Conservation (phyloP, 2,113 vertebrate species). For the Hemichromis elongatus region DNA sequence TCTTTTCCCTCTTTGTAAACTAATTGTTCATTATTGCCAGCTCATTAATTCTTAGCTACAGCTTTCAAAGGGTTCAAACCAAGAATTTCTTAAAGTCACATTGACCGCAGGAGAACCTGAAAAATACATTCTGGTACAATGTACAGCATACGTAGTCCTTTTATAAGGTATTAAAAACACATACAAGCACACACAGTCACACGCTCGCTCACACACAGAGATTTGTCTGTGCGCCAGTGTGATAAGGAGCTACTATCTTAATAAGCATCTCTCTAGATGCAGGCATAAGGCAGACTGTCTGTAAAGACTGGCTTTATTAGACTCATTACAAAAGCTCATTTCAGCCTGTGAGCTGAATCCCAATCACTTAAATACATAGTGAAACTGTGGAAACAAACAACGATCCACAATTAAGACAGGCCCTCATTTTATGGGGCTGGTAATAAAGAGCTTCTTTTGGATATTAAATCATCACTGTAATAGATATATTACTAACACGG, state of each 20-base stretch:
- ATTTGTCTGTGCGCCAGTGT: conserved; percentile 28
- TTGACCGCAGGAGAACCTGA: neutral
- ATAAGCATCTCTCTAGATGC: conserved; percentile 53
- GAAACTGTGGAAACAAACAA: conserved; percentile 3
- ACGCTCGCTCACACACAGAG: neutral
- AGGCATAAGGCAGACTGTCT: conserved; percentile 16
- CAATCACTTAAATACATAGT: neutral
- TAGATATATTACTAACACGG: neutral
- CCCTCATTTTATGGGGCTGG: neutral
- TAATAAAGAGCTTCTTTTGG: neutral
- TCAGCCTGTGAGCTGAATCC: neutral
- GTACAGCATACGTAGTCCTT: neutral
- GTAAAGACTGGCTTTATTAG: conserved; percentile 32
- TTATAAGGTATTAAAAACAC: neutral
- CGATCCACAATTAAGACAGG: neutral
- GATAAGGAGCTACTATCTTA: conserved; percentile 62
- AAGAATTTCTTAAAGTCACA: neutral
- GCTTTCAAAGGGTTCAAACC: neutral
- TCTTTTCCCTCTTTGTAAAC: neutral
- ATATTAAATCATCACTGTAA: neutral
- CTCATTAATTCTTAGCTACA: conserved; percentile 8
- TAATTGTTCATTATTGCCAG: neutral
- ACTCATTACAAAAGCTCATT: conserved; percentile 24
- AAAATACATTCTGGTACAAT: neutral
- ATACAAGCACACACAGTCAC: neutral